Base-by-base conservation (phyloP, 2,113 vertebrate species). In the Alligator mississippiensis region DNA sequence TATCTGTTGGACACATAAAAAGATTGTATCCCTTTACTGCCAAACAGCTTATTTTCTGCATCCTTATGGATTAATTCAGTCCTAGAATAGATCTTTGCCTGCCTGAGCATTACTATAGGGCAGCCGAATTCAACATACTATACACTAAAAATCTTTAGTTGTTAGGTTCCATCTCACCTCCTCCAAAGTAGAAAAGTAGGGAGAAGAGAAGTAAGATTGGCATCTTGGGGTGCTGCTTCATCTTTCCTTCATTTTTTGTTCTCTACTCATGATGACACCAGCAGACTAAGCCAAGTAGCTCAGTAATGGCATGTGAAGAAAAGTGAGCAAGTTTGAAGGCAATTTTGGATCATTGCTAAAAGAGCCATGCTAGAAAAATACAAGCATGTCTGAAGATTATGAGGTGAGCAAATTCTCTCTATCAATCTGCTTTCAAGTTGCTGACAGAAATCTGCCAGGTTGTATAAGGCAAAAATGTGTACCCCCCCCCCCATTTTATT, bases 371-470 rank as follows among this genome's bases (percentile, higher is more conserved):
- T 90, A n/a, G 62, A 91, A 96, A 92, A 80, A 30, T 21, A 16
- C 11, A 27, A 72, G 79, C 82, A 57, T 19, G 3, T 14, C 11
- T 60, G 14, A 54, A 85, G 3, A 68, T n/a, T 3, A 68, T 28
- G 85, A 89, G 34, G 21, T 62, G 22, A 90, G 47, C 30, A 72
- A 95, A 57, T 3, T 90, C 61, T 82, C 47, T 72, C 34, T 91
- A 21, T 77, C 83, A 91, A 82, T 79, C n/a, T 11, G 13, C 24
- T 92, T 63, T 84, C 59, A 85, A 95, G 60, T 19, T 83, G 57
- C 21, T 68, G 77, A 87, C 6, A 93, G 61, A 76, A 88, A 79
- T n/a, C 66, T 94, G n/a, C 27, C 80, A 88, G 47, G 22, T 93
- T 54, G 4, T 57, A 64, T 59, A 90, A 82, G 22, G 90, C 19